phyloP scores from a whole-genome alignment of 1,140 invertebrate species.

The Dinoponera quadriceps region DNA sequence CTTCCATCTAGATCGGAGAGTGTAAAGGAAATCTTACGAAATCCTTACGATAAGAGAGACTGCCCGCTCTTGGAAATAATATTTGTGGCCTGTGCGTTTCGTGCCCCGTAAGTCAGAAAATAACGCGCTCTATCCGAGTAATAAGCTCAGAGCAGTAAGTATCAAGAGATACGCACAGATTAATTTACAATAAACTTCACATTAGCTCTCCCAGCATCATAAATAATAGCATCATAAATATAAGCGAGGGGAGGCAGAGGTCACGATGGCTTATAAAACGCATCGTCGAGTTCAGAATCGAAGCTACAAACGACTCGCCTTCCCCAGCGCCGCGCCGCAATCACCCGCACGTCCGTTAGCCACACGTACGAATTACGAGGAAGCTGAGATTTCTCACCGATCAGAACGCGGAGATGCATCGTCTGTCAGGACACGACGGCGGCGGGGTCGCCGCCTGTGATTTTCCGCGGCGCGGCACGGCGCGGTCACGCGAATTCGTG shows the following conservation, averaged over 20 bases:
- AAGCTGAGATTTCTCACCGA: conserved; percentile 49
- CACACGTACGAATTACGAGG: conserved; percentile 11
- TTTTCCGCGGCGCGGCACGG: conserved; percentile 70
- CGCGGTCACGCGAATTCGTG: conserved; percentile 79
- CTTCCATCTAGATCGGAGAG: not conserved
- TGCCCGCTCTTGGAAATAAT: not conserved
- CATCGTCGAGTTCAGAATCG: not conserved
- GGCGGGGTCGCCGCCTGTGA: conserved; percentile 57
- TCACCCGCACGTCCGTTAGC: too few relatives aligned
- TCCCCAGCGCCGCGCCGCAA: too few relatives aligned
- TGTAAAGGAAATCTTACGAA: not conserved
- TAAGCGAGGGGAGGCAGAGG: not conserved
- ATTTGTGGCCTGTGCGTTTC: too few relatives aligned
- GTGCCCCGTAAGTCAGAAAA: too few relatives aligned
- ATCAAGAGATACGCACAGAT: too few relatives aligned
- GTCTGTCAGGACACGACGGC: conserved; percentile 2
- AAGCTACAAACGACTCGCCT: not conserved
- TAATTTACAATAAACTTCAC: too few relatives aligned
- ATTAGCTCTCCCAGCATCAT: too few relatives aligned
- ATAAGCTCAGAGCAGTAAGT: too few relatives aligned
- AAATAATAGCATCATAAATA: not conserved
- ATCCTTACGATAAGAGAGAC: not conserved
- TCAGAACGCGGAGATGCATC: conserved; percentile 31
- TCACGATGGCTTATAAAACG: not conserved
- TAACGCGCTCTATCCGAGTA: too few relatives aligned